phyloP scores from a whole-genome alignment of 1,140 invertebrate genomes.

The Venustaconcha ellipsiformis region DNA sequence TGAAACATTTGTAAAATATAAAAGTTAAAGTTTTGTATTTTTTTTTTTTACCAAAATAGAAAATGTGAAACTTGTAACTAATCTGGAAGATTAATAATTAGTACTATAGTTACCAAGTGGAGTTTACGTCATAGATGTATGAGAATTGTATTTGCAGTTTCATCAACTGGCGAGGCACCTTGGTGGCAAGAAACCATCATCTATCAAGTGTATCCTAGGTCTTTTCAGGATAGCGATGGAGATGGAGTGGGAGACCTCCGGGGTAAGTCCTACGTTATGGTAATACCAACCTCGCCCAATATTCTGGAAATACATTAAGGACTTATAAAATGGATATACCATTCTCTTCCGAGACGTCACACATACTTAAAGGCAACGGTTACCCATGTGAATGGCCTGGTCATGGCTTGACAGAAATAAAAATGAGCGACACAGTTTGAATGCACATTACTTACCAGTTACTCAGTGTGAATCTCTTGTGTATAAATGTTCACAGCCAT shows the following conservation, averaged over 20 bases:
- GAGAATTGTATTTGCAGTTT: too few species aligned
- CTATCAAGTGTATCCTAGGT: conserved; percentile 84
- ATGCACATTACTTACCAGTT: neutral
- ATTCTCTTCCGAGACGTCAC: neutral
- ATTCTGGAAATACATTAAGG: neutral
- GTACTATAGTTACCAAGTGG: too few species aligned
- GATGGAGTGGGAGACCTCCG: conserved; percentile 82
- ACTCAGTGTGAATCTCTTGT: too few species aligned
- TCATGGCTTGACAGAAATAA: neutral
- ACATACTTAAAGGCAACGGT: neutral
- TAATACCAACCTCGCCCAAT: too few species aligned
- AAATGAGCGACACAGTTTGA: neutral
- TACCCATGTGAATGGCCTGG: neutral
- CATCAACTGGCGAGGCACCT: too few species aligned
- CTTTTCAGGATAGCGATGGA: conserved; percentile 82
- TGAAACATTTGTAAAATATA: too few species aligned
- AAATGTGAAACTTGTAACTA: too few species aligned
- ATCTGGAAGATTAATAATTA: too few species aligned
- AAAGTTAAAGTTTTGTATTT: too few species aligned
- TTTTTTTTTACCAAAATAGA: too few species aligned
- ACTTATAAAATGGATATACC: neutral
- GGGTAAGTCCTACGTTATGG: conserved; percentile 28
- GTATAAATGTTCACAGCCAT: too few species aligned
- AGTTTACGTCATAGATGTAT: too few species aligned
- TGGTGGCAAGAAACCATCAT: conserved; percentile 56